These are phyloP conservation scores for Gephyroberyx darwinii DNA, from an alignment of 2,797 vertebrate species.

Conservation along the genomic window DNA sequence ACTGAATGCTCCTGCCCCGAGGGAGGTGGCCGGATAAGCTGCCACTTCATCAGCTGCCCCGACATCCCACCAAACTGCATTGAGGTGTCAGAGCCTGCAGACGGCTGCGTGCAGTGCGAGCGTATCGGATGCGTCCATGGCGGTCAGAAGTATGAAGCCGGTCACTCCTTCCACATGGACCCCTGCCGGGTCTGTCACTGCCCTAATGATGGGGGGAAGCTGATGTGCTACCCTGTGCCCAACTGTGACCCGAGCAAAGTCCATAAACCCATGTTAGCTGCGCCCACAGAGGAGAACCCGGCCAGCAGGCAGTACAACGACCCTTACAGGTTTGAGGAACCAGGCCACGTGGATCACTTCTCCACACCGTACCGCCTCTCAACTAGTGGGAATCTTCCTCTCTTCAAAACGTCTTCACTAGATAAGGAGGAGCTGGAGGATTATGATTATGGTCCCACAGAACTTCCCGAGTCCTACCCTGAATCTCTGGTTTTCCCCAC, in stretches of 20 bases:
- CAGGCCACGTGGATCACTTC: constrained; percentile 71
- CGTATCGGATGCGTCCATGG: constrained; percentile 86
- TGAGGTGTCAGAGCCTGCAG: constrained; percentile 81
- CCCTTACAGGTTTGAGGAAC: constrained; percentile 83
- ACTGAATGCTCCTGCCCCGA: constrained; percentile 92
- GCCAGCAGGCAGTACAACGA: constrained; percentile 70
- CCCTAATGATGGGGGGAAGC: constrained; percentile 86
- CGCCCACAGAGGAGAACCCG: constrained; percentile 72
- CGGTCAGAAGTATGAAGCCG: constrained; percentile 87
- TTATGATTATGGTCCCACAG: constrained; percentile 77
- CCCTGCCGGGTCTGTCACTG: constrained; percentile 93
- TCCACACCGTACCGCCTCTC: constrained; percentile 42
- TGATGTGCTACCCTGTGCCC: constrained; percentile 92
- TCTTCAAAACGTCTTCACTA: constrained; percentile 56
- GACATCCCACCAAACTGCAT: constrained; percentile 93
- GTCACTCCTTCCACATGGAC: constrained; percentile 89
- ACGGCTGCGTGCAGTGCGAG: constrained; percentile 90
- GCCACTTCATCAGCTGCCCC: constrained; percentile 93
- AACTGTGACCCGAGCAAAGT: constrained; percentile 74
- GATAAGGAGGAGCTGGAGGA: constrained; percentile 71
- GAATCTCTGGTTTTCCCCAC: constrained; percentile 40
- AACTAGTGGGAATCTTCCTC: constrained; percentile 58
- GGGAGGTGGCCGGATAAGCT: constrained; percentile 92
- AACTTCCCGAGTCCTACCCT: constrained; percentile 55
- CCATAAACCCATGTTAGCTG: constrained; percentile 70